phyloP scores from a whole-genome alignment of 2,888 invertebrate species.

The Cabera pusaria region DNA sequence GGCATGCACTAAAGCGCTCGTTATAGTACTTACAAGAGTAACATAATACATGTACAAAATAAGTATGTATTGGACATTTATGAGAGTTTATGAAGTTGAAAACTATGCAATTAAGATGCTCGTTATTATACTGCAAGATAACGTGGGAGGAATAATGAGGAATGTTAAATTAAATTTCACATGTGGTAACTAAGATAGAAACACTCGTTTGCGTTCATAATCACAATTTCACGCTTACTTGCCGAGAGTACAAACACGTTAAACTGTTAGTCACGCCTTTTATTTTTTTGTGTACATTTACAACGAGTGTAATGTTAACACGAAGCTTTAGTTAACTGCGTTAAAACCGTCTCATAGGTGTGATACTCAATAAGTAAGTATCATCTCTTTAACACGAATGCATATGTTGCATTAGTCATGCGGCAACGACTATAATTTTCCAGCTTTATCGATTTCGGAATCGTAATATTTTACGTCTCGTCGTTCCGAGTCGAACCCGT shows the following conservation, averaged over 20 bases:
- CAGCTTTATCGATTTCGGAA: constrained; percentile 25
- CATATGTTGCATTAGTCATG: constrained; percentile 29
- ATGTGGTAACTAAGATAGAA: constrained; percentile 36
- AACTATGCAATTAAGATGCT: no score
- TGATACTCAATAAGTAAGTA: constrained; percentile 19
- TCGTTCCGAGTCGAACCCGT: constrained; percentile 16
- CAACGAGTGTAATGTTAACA: constrained; percentile 35
- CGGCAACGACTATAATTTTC: constrained; percentile 18
- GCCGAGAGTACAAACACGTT: constrained; percentile 66
- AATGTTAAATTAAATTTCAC: no score
- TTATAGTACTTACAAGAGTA: no score
- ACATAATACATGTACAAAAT: no score
- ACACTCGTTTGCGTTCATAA: constrained; percentile 63
- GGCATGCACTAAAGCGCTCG: no score
- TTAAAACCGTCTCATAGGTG: constrained; percentile 22
- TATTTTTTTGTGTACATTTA: constrained; percentile 54
- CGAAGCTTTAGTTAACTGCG: constrained; percentile 14
- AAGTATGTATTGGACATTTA: no score
- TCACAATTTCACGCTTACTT: constrained; percentile 77
- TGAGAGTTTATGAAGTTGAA: constrained; percentile 1
- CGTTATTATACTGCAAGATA: no score
- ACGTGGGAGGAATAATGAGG: no score
- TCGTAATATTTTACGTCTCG: constrained; percentile 25
- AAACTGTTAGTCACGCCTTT: constrained; percentile 70
- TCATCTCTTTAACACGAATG: constrained; percentile 11